A percentile compares a stretch with the other conserved stretches of the same genome.
These are phyloP conservation scores for Acleris emargana DNA, from an alignment of 2,888 invertebrate genomes.

Conservation along the genomic window DNA sequence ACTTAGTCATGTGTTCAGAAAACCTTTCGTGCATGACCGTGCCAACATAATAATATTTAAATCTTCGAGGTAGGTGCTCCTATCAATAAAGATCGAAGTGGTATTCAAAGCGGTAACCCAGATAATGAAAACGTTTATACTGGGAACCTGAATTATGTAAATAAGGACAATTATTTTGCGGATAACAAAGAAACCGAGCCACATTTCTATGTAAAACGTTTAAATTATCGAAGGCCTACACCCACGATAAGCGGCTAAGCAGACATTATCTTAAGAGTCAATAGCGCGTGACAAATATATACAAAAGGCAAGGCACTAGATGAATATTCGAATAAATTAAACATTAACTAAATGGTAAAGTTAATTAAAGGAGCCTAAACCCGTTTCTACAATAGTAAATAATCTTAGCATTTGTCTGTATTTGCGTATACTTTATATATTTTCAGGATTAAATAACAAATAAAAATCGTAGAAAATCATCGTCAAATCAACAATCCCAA, in stretches of 20 bases:
- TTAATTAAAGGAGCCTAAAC: constrained; percentile 16
- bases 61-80: not conserved
- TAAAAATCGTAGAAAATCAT: no score
- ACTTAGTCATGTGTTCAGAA: no score
- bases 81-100: not conserved
- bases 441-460: no score
- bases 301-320: constrained; percentile 21
- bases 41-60: no score
- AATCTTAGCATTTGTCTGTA: not conserved
- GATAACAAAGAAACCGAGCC: constrained; percentile 32
- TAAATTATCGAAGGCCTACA: constrained; percentile 29
- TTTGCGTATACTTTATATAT: not conserved
- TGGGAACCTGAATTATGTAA: constrained; percentile 25
- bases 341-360: constrained; percentile 23
- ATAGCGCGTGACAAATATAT: constrained; percentile 32
- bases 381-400: constrained; percentile 13
- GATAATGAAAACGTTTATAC: constrained; percentile 14
- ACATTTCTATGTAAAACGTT: constrained; percentile 31
- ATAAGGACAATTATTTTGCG: constrained; percentile 23
- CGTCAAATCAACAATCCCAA: no score
- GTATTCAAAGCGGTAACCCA: constrained; percentile 11
- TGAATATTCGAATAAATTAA: constrained; percentile 31
- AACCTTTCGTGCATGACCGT: no score
- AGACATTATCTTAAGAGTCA: constrained; percentile 22
- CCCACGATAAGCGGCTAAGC: constrained; percentile 26